Conservation (phyloP, 2,113 vertebrate genomes). For the Salvelinus sp. region DNA sequence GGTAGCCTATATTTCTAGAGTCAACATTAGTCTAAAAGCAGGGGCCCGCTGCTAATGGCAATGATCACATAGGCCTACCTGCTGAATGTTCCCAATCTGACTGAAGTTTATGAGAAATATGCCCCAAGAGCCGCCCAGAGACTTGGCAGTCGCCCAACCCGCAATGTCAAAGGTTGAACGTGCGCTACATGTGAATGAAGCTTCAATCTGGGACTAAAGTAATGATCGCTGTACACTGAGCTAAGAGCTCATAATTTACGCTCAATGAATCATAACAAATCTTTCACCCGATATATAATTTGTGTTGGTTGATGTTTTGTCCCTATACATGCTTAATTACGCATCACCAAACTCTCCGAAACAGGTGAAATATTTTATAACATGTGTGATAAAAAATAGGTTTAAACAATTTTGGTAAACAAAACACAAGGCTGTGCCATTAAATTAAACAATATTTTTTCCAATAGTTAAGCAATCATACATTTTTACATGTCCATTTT, state of each 20-base stretch:
- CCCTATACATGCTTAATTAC: background rate
- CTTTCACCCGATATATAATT: background rate
- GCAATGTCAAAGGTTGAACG: conserved; percentile 69
- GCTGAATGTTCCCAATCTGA: conserved; percentile 19
- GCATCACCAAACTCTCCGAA: background rate
- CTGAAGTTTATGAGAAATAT: conserved; percentile 13
- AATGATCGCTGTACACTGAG: background rate
- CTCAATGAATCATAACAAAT: background rate
- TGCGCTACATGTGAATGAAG: conserved; percentile 44
- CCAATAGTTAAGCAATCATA: background rate
- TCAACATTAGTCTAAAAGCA: background rate
- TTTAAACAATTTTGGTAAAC: background rate
- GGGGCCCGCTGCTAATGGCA: background rate
- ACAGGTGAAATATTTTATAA: background rate
- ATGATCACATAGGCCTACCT: conserved; percentile 30
- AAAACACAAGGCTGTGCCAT: background rate
- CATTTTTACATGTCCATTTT: background rate
- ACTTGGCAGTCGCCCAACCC: conserved; percentile 61
- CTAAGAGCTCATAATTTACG: background rate
- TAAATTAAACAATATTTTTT: background rate
- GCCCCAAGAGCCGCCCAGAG: background rate
- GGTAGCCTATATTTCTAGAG: background rate
- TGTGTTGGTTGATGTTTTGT: background rate
- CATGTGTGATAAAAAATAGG: background rate
- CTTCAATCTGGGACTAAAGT: background rate